These are phyloP conservation scores for Magallana nippona DNA, from an alignment of 2,888 invertebrate genomes.

Conservation along the genomic window DNA sequence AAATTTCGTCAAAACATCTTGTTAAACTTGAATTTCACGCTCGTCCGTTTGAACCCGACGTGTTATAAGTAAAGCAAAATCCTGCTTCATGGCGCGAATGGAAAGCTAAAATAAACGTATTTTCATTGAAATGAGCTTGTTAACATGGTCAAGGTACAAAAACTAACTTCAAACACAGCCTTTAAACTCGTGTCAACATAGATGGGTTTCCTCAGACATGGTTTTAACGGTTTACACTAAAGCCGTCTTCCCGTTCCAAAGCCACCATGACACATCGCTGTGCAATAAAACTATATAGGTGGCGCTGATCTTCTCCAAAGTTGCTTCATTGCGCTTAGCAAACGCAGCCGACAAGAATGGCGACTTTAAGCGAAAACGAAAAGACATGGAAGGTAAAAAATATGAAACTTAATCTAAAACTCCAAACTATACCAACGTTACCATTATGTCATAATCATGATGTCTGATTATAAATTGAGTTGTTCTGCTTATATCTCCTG, in stretches of 20 bases:
- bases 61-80: conserved; percentile 23
- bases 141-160: conserved; percentile 17
- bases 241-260: conserved; percentile 3
- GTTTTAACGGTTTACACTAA: conserved; percentile 24
- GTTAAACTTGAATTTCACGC: neutral
- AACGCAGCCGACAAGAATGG: neutral
- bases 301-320: neutral
- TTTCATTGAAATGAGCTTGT: neutral
- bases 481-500: too few relatives aligned
- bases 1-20: conserved; percentile 2
- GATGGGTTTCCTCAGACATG: conserved; percentile 32
- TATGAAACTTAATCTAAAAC: neutral
- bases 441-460: neutral
- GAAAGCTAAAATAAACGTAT: conserved; percentile 3
- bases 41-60: neutral
- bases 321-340: neutral
- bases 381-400: conserved; percentile 23
- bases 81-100: conserved; percentile 8
- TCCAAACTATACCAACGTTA: neutral
- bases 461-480: too few relatives aligned
- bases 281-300: conserved; percentile 29
- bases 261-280: conserved; percentile 25
- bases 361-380: neutral
- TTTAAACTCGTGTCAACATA: conserved; percentile 10
- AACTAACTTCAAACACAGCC: conserved; percentile 8